phyloP scores from a whole-genome alignment of 2,113 vertebrate species.

The Elachura formosa region DNA sequence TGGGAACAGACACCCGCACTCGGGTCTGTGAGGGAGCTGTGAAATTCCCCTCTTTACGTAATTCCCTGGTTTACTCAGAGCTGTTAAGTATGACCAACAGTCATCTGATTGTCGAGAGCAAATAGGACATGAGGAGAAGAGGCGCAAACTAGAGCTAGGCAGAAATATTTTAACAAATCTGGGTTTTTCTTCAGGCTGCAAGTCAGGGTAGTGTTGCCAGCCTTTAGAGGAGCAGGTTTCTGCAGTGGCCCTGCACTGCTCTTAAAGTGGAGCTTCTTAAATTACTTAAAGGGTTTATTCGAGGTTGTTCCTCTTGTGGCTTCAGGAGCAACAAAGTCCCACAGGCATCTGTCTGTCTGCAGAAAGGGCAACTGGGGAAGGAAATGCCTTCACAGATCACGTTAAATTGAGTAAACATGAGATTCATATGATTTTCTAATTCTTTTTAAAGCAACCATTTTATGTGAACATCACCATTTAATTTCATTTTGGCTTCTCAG shows the following conservation, averaged over 20 bases:
- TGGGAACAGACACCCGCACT: neutral
- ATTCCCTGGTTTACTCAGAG: neutral
- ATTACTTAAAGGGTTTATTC: neutral
- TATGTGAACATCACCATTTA: neutral
- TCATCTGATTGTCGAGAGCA: slow-evolving; percentile 31
- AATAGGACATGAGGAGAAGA: neutral
- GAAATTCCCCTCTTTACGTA: slow-evolving; percentile 46
- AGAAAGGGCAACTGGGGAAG: neutral
- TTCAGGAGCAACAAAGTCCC: neutral
- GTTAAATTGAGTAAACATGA: neutral
- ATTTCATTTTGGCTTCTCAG: neutral
- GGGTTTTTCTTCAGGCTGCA: neutral
- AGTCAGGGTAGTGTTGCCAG: neutral
- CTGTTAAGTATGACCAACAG: slow-evolving; percentile 48
- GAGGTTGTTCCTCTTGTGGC: neutral
- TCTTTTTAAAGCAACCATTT: neutral
- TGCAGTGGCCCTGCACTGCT: neutral
- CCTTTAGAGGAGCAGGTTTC: neutral
- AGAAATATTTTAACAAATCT: neutral
- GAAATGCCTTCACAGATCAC: neutral
- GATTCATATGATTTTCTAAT: neutral
- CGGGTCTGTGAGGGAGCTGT: neutral
- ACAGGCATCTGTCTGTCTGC: neutral
- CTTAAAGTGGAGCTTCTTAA: neutral
- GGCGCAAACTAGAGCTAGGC: neutral